Conservation (phyloP, 2,888 invertebrate species). For the Ophion slaviceki region DNA sequence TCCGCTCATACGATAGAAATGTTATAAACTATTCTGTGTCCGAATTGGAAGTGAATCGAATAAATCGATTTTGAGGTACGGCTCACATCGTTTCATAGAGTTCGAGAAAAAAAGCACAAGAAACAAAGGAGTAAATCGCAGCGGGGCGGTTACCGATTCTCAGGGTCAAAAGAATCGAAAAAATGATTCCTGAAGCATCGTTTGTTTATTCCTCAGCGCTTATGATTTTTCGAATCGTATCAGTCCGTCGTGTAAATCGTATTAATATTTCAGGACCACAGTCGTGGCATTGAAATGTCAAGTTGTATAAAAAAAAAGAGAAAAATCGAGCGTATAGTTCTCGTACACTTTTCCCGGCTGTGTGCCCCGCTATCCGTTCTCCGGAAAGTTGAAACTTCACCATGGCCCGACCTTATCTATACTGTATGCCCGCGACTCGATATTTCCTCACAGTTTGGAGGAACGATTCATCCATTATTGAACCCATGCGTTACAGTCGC, state of each 20-base stretch:
- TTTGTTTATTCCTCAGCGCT: neutral
- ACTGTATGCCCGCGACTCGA: neutral
- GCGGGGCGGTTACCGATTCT: neutral
- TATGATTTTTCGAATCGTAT: neutral
- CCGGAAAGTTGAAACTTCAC: neutral
- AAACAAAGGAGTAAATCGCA: neutral
- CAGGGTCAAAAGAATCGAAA: neutral
- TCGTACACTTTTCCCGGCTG: neutral
- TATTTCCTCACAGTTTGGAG: neutral
- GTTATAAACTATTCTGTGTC: too few relatives aligned
- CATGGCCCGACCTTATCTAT: neutral
- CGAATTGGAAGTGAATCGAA: too few relatives aligned
- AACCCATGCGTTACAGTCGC: neutral
- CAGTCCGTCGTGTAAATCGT: neutral
- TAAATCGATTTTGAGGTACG: too few relatives aligned
- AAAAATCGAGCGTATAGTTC: neutral
- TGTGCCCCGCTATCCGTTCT: neutral
- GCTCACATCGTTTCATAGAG: too few relatives aligned
- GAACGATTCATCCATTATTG: slow-evolving; percentile 6
- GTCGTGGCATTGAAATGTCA: neutral
- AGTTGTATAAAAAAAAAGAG: neutral
- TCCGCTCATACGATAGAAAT: too few relatives aligned
- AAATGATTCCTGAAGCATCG: neutral
- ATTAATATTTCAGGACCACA: neutral
- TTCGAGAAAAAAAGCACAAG: neutral